Evolutionary conservation across 2,113 vertebrate genomes (phyloP).

Genomic region (Plotosus lineatus): DNA sequence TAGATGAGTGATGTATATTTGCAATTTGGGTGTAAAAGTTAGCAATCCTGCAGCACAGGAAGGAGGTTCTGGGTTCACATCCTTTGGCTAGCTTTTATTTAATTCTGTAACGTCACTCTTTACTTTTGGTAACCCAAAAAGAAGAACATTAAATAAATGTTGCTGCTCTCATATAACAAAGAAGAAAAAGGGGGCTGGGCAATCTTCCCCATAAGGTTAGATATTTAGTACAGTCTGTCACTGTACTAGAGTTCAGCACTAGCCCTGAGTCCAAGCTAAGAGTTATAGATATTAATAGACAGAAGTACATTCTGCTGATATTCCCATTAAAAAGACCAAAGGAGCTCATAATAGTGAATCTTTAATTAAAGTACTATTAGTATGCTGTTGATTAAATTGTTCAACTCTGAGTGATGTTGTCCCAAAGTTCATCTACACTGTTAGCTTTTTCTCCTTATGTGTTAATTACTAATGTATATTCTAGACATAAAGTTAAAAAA

Average conservation of each 20-base stretch:
- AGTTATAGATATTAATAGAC: not conserved
- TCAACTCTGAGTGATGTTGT: not conserved
- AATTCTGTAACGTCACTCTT: no score
- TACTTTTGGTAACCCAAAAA: no score
- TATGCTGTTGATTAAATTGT: not conserved
- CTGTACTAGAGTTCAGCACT: not conserved
- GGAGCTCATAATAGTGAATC: not conserved
- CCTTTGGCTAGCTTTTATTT: no score
- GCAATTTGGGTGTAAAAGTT: no score
- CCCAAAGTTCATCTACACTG: not conserved
- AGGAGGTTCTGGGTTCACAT: no score
- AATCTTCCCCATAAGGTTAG: no score
- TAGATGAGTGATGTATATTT: no score
- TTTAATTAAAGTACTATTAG: not conserved
- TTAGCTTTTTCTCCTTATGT: not conserved
- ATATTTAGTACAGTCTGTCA: no score
- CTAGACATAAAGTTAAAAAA: constrained; percentile 6
- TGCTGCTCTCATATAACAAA: no score
- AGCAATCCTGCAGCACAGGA: no score
- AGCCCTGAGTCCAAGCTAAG: not conserved
- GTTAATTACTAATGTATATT: not conserved
- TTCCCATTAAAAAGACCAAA: not conserved
- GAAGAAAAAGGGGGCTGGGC: no score
- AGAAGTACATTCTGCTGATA: not conserved
- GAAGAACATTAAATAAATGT: no score